These are phyloP conservation scores for Drosophila neonasuta DNA, from an alignment of 2,888 invertebrate genomes.

Conservation along the genomic window DNA sequence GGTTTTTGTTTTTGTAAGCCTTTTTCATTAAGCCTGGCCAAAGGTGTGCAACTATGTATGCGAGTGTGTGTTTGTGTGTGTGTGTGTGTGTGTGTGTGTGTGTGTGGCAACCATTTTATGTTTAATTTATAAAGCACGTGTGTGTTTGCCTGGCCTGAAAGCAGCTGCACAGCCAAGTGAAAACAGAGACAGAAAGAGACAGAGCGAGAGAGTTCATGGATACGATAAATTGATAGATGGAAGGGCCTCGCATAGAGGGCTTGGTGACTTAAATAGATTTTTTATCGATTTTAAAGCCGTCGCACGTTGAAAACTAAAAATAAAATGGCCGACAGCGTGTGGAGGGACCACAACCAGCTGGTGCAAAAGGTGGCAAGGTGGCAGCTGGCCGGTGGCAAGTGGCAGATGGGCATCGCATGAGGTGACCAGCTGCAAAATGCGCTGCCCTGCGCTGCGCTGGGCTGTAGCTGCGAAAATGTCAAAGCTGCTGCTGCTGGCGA, in stretches of 20 bases:
- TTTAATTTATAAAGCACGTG: constrained; percentile 70
- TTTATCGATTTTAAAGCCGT: constrained; percentile 71
- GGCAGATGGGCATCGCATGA: constrained; percentile 11
- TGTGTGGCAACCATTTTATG: constrained; percentile 61
- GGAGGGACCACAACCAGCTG: not conserved
- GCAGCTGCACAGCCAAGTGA: constrained; percentile 4
- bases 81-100: constrained; percentile 18
- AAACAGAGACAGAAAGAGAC: constrained; percentile 17
- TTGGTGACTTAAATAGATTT: constrained; percentile 70
- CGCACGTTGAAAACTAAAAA: constrained; percentile 69
- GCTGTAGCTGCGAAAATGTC: constrained; percentile 62
- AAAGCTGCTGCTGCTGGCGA: constrained; percentile 64
- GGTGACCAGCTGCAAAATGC: constrained; percentile 68
- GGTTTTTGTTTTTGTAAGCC: constrained; percentile 56
- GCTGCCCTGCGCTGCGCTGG: not conserved
- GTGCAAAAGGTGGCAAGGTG: constrained; percentile 1
- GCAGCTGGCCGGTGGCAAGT: constrained; percentile 10
- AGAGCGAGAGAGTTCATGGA: constrained; percentile 13
- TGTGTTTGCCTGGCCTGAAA: constrained; percentile 54
- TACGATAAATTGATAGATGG: constrained; percentile 44
- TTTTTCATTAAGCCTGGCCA: constrained; percentile 47
- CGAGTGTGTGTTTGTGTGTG: constrained; percentile 12
- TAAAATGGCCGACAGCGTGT: constrained; percentile 52
- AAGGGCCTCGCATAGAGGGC: constrained; percentile 35
- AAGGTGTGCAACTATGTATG: constrained; percentile 15